Evolutionary conservation across 2,113 vertebrate genomes (phyloP), one percentile per base, ranked within the genome.

Genomic region (Varanus komodoensis): DNA sequence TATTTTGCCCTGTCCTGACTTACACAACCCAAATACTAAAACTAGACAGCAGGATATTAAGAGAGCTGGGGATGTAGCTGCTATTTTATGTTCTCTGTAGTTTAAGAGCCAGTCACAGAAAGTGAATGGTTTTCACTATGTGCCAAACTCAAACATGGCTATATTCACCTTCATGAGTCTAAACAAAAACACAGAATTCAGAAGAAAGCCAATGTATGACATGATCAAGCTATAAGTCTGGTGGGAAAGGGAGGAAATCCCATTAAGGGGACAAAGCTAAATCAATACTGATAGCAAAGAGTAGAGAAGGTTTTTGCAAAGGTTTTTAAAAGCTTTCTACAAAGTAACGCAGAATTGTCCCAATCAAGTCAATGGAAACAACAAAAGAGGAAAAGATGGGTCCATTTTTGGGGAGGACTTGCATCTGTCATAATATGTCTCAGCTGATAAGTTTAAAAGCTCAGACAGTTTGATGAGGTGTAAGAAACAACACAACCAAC

Each of bases 241-340:
- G 11, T 48, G 44, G 89, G 88, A 86, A 89, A n/a, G 3, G 89
- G 89, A 89, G n/a, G 73, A 91, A 77, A 94, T 85, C 93, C 96
- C 96, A 95, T 97, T 97, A 97, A 95, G 96, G 94, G 96, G 90
- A 91, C 94, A 91, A 89, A 92, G 91, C 90, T 86, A 88, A 23
- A 97, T 98, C 97, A 86, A 97, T 98, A 96, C 92, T 89, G 87
- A 87, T 87, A 91, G 91, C 95, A 87, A 94, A 94, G 88, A 84
- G 91, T 74, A 93, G 38, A 1, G 38, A 44, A 44, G 38, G 38
- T 44, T 44, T 44, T 44, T 44, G 38, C 3, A 3, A 44, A 44
- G 92, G 95, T 85, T 96, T 95, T 96, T 97, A 97, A 97, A 97
- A 97, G 96, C 96, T 91, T 95, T 95, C 91, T 89, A 92, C 94